A percentile compares a stretch with the other conserved stretches of the same genome.
phyloP scores from a whole-genome alignment of 1,140 invertebrate species.

The Rhizoglyphus robini region DNA sequence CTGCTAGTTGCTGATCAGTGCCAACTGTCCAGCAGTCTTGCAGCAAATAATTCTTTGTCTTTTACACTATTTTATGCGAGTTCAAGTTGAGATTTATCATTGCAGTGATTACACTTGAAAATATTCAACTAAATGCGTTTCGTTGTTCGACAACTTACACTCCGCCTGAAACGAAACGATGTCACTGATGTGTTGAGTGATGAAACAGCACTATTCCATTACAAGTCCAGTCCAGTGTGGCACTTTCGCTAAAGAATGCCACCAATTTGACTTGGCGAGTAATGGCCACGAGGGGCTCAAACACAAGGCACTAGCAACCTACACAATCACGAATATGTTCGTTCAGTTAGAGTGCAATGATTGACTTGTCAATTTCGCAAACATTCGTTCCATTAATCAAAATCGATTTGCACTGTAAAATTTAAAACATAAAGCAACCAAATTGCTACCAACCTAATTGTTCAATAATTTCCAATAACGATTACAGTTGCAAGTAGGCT shows the following conservation, averaged over 20 bases:
- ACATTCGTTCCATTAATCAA: not conserved
- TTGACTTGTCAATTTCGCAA: conserved; percentile 13
- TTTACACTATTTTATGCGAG: too few relatives aligned
- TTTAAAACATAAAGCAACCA: too few relatives aligned
- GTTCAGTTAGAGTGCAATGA: not conserved
- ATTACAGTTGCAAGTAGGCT: too few relatives aligned
- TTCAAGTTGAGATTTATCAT: too few relatives aligned
- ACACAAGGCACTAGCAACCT: not conserved
- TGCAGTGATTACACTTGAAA: conserved; percentile 6
- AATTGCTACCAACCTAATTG: too few relatives aligned
- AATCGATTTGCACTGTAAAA: conserved; percentile 9
- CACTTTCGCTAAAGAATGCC: not conserved
- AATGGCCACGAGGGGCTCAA: not conserved
- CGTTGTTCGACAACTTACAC: not conserved
- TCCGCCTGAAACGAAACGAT: not conserved
- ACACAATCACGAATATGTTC: not conserved
- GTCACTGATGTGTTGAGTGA: conserved; percentile 6
- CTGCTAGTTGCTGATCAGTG: too few relatives aligned
- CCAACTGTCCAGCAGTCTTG: too few relatives aligned
- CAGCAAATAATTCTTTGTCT: too few relatives aligned
- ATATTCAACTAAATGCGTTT: not conserved
- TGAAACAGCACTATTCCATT: conserved; percentile 12
- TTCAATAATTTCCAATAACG: too few relatives aligned
- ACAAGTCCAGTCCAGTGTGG: too few relatives aligned
- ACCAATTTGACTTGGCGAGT: too few relatives aligned